Evolutionary conservation across 2,888 invertebrate species (phyloP).

Genomic region (Cyaniris semiargus): DNA sequence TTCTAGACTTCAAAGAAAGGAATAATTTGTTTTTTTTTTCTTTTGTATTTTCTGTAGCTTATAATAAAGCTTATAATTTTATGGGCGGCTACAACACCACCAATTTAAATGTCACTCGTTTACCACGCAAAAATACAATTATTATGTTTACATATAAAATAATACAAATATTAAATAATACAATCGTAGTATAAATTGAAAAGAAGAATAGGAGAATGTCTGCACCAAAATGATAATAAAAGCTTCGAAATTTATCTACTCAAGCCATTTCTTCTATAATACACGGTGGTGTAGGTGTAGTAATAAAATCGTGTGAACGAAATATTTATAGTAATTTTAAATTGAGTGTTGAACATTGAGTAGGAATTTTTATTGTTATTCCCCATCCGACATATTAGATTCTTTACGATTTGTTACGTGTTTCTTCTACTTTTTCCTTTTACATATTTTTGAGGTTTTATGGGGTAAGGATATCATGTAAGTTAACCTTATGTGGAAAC

Average conservation of each 20-base stretch:
- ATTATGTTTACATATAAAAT: too few species aligned
- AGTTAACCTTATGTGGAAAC: too few species aligned
- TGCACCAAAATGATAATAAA: too few species aligned
- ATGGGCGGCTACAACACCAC: too few species aligned
- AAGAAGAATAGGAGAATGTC: too few species aligned
- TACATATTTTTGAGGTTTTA: neutral
- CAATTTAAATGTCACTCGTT: too few species aligned
- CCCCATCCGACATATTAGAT: neutral
- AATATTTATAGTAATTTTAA: conserved; percentile 19
- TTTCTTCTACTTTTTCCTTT: neutral
- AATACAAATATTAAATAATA: too few species aligned
- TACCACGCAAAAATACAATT: too few species aligned
- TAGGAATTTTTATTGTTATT: conserved; percentile 23
- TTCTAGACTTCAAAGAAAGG: conserved; percentile 10
- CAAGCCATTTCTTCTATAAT: neutral
- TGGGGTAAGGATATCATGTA: neutral
- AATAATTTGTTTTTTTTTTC: neutral
- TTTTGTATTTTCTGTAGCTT: neutral
- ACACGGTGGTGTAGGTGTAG: neutral
- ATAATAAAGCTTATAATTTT: neutral
- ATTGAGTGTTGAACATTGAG: conserved; percentile 17
- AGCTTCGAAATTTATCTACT: too few species aligned
- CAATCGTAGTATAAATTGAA: too few species aligned
- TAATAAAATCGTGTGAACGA: conserved; percentile 17
- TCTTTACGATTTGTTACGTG: conserved; percentile 1